A percentile compares a stretch with the other conserved stretches of the same genome.
Conservation (phyloP, 2,797 vertebrate species). For the Tachyglossus aculeatus region DNA sequence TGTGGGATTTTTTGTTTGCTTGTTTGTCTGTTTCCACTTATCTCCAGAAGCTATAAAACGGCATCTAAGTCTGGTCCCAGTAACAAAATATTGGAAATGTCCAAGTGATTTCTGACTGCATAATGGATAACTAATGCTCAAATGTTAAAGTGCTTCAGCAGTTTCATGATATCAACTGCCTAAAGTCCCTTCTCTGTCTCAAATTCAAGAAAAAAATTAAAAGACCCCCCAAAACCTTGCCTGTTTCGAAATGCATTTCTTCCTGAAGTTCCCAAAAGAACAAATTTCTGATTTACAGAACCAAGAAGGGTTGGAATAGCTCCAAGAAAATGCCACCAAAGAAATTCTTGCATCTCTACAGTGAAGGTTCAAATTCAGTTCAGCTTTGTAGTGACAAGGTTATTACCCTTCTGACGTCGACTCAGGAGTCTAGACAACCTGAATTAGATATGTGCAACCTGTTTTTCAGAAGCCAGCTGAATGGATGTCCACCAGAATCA, state of each 20-base stretch:
- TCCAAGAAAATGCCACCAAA: background rate
- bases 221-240: too few species aligned
- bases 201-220: too few species aligned
- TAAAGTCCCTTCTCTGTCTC: background rate
- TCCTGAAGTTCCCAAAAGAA: rapidly evolving
- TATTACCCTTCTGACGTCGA: slow-evolving; percentile 41
- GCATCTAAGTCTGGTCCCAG: too few species aligned
- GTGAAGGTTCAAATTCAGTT: slow-evolving; percentile 52
- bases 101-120: background rate
- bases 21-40: background rate
- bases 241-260: background rate
- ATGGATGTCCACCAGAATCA: background rate
- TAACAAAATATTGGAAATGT: background rate
- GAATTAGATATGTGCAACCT: slow-evolving; percentile 40
- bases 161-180: background rate
- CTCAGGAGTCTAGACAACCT: slow-evolving; percentile 38
- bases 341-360: background rate
- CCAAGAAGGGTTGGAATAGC: slow-evolving; percentile 17
- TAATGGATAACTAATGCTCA: background rate
- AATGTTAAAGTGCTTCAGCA: background rate
- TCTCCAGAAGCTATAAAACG: background rate
- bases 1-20: background rate
- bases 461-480: slow-evolving; percentile 2
- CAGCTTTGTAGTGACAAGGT: slow-evolving; percentile 42
- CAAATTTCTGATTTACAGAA: slow-evolving; percentile 44